Evolutionary conservation across 2,888 invertebrate species (phyloP), one percentile per base, ranked within the genome.

Genomic region (Brachylomia viminalis): DNA sequence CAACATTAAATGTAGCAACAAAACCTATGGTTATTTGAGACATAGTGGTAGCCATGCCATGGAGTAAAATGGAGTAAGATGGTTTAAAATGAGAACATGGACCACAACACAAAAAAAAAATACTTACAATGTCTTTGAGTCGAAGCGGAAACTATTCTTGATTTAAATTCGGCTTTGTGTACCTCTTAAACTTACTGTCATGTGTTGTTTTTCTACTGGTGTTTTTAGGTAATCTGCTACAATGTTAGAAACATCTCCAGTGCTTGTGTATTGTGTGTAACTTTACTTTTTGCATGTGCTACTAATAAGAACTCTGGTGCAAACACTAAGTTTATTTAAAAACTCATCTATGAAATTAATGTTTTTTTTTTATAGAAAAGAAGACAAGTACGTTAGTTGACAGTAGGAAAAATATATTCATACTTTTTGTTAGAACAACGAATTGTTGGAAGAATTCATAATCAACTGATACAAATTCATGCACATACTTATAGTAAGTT

Each of bases 101-200:
- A 71, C 59, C 68, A 72, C 62, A 74, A 72, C 71, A 75, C 65
- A 64, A 68, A 80, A 71, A 67, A 70, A 77, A 62, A 45, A 76
- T 86, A 86, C 86, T 86, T 85, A 86, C 86, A 80, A 69, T 70
- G 17, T 65, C 67, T 72, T 75, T 70, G 59, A 49, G 42, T 77
- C 52, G 71, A 61, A 58, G 74, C 38, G 66, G 49, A 58, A 67
- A 38, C 42, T 79, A 74, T 70, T 81, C 81, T 83, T 83, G 70
- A 49, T n/a, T 45, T 30, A 30, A 62, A 47, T 38, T 73, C 77
- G 45, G 23, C 62, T 74, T 77, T n/a, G 27, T 42, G 56, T 42
- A 10, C 49, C 33, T 66, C 58, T 47, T 64, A 58, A 4, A 68
- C n/a, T 23, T 71, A 62, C 38, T 27, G 56, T 38, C 61, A 70